Evolutionary conservation across 1,140 invertebrate species (phyloP).

Genomic region (Papilio helenus): DNA sequence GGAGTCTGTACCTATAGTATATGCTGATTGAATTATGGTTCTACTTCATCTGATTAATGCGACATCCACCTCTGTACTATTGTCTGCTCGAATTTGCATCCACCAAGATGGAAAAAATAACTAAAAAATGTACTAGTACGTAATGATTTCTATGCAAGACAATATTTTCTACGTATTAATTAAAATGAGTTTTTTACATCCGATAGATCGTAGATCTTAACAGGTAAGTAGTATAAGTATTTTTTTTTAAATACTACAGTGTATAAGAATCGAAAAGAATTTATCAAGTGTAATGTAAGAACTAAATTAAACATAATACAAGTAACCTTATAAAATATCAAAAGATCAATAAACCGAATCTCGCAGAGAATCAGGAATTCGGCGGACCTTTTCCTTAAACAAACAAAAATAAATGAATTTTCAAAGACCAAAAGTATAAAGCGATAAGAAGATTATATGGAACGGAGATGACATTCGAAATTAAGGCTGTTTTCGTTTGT

Average conservation of each 20-base stretch:
- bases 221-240: background rate
- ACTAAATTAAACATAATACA: conserved; percentile 18
- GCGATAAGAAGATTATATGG: conserved; percentile 81
- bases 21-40: conserved; percentile 80
- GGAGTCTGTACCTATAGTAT: conserved; percentile 40
- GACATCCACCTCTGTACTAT: conserved; percentile 77
- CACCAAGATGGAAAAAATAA: conserved; percentile 55
- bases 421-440: conserved; percentile 81
- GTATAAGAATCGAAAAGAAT: background rate
- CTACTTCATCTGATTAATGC: conserved; percentile 78
- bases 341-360: conserved; percentile 65
- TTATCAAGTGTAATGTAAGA: background rate
- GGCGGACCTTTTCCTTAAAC: conserved; percentile 75
- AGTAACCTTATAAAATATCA: conserved; percentile 46
- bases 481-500: conserved; percentile 83
- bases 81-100: conserved; percentile 77
- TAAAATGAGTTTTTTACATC: background rate
- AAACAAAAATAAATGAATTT: conserved; percentile 83
- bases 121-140: conserved; percentile 55
- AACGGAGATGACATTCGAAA: conserved; percentile 83
- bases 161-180: background rate
- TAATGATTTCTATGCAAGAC: conserved; percentile 60
- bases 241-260: background rate
- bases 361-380: conserved; percentile 53
- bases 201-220: background rate